phyloP scores from a whole-genome alignment of 2,888 invertebrate genomes.

The Azorinus chamasolen region DNA sequence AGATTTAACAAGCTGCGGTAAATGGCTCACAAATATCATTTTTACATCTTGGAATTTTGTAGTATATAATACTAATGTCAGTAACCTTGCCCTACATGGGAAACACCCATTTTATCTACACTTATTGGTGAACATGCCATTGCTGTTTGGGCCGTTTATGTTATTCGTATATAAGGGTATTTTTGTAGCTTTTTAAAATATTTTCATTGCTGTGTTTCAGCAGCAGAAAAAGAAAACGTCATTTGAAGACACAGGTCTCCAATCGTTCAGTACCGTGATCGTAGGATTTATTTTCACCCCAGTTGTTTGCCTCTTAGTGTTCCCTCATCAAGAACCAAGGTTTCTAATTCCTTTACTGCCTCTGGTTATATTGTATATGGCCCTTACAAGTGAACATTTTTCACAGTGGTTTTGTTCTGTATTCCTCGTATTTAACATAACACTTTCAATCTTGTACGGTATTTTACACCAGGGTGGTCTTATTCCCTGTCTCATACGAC shows the following conservation, averaged over 20 bases:
- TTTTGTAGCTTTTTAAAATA: neutral
- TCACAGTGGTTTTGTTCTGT: conserved; percentile 43
- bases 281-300: conserved; percentile 88
- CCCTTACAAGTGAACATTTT: conserved; percentile 23
- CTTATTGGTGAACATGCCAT: conserved; percentile 93
- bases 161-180: conserved; percentile 79
- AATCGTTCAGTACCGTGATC: too few species aligned
- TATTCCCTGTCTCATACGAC: conserved; percentile 73
- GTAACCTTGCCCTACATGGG: conserved; percentile 94
- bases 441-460: conserved; percentile 92
- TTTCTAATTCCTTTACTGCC: conserved; percentile 94
- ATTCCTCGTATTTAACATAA: conserved; percentile 91
- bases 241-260: too few species aligned
- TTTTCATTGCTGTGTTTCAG: neutral
- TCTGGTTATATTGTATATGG: conserved; percentile 87
- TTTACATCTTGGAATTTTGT: conserved; percentile 97
- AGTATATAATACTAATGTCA: conserved; percentile 91
- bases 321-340: conserved; percentile 97
- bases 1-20: conserved; percentile 1
- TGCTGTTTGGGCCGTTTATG: conserved; percentile 93
- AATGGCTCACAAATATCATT: conserved; percentile 86
- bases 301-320: conserved; percentile 91
- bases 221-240: too few species aligned
- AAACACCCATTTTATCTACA: conserved; percentile 94
- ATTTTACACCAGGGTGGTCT: conserved; percentile 95